A percentile compares a stretch with the other conserved stretches of the same genome.
Evolutionary conservation across 2,113 vertebrate genomes (phyloP).

Genomic region (Leptobrachium leishanense): DNA sequence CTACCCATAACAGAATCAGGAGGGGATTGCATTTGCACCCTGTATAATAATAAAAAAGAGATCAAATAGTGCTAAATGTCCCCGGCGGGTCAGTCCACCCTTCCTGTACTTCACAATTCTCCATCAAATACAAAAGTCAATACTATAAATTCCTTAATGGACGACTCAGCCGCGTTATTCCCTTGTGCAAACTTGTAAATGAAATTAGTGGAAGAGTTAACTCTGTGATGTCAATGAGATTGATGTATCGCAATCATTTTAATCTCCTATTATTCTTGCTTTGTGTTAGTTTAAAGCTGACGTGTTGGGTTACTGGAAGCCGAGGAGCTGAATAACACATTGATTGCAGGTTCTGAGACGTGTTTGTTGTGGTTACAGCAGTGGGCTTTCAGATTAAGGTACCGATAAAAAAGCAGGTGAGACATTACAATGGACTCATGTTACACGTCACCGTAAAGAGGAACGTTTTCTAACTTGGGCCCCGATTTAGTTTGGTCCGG

Average conservation of each 20-base stretch:
- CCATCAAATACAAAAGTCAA: too few relatives aligned
- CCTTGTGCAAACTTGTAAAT: too few relatives aligned
- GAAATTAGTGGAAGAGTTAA: neutral
- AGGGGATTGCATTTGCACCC: too few relatives aligned
- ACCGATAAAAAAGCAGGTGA: neutral
- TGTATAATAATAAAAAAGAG: too few relatives aligned
- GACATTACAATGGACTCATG: neutral
- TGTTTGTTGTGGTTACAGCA: conserved; percentile 9
- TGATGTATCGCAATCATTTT: conserved; percentile 4
- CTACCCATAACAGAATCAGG: too few relatives aligned
- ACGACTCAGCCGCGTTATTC: too few relatives aligned
- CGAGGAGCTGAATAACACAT: neutral
- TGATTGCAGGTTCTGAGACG: neutral
- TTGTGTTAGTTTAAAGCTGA: neutral
- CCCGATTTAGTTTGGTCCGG: too few relatives aligned
- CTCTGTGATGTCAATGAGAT: neutral
- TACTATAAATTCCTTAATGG: too few relatives aligned
- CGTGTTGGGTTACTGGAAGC: conserved; percentile 8
- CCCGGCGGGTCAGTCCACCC: neutral
- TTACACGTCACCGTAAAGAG: neutral
- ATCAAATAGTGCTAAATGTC: too few relatives aligned
- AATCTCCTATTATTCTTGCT: conserved; percentile 1
- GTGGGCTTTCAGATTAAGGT: neutral
- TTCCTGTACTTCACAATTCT: neutral
- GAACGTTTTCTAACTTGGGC: neutral